Conservation (phyloP, 64 coral and sea anemone species). For the Actinia tenebrosa region DNA sequence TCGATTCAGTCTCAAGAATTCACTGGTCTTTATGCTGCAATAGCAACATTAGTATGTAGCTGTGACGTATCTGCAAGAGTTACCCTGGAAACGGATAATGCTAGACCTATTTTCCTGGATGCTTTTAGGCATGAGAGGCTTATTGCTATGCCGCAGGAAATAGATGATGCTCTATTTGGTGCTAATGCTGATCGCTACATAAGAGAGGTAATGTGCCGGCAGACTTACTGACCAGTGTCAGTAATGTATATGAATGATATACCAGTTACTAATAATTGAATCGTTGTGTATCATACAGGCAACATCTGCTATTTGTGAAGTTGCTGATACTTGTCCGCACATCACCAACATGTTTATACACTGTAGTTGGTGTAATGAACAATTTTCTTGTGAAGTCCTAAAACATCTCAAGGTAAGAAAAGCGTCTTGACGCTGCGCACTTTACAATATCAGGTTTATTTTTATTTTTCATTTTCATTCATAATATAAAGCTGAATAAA, state of each 20-base stretch:
- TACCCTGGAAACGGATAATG: constrained; percentile 10
- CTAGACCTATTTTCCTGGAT: constrained; percentile 44
- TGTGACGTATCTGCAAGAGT: constrained; percentile 70
- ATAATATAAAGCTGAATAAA: too few relatives aligned
- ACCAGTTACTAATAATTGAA: too few relatives aligned
- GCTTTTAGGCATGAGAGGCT: constrained; percentile 25
- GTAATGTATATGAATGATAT: too few relatives aligned
- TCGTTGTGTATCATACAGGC: constrained; percentile 30
- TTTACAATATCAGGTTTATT: too few relatives aligned
- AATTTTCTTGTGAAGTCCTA: constrained; percentile 73
- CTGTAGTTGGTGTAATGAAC: constrained; percentile 88
- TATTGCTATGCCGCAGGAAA: constrained; percentile 73
- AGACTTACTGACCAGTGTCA: too few relatives aligned
- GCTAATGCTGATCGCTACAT: constrained; percentile 66
- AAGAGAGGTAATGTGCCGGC: constrained; percentile 42
- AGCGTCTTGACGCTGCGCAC: too few relatives aligned
- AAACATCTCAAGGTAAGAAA: constrained; percentile 59
- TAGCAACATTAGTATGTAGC: constrained; percentile 71
- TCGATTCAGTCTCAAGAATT: constrained; percentile 86
- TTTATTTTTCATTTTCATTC: too few relatives aligned
- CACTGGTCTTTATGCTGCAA: constrained; percentile 70
- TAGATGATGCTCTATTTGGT: constrained; percentile 89
- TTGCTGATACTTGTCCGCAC: constrained; percentile 64
- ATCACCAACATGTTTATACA: constrained; percentile 85
- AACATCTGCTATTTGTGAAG: constrained; percentile 78